Evolutionary conservation across 2,797 vertebrate genomes (phyloP).

Genomic region (Protosalanx chinensis): DNA sequence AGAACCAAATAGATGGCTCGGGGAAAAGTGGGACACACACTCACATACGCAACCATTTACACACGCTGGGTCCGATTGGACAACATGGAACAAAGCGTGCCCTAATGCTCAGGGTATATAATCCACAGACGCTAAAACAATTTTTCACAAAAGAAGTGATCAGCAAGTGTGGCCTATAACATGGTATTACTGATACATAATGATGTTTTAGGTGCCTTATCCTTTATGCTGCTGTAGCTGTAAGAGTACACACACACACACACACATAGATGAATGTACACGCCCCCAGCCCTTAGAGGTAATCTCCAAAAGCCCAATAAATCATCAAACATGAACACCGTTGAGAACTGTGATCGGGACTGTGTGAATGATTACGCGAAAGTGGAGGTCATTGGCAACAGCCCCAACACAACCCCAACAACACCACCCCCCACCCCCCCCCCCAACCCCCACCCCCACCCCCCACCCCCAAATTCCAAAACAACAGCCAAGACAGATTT

Average conservation of each 20-base stretch:
- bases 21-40: conserved; percentile 47
- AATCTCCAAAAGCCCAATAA: too few species aligned
- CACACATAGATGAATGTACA: background rate
- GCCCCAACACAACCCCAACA: background rate
- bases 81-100: too few species aligned
- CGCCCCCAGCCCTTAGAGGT: too few species aligned
- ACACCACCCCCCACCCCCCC: background rate
- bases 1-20: conserved; percentile 50
- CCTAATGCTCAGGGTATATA: too few species aligned
- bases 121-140: too few species aligned
- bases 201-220: too few species aligned
- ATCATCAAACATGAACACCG: background rate
- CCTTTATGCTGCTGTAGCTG: too few species aligned
- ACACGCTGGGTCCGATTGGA: background rate
- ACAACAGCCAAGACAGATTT: background rate
- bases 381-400: conserved; percentile 12
- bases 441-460: background rate
- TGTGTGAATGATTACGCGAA: conserved; percentile 19
- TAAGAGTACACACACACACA: background rate
- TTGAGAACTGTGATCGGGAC: background rate
- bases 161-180: too few species aligned
- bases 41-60: background rate
- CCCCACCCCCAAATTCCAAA: conserved; percentile 4
- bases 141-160: too few species aligned
- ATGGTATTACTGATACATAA: too few species aligned